Base-by-base conservation (phyloP, 2,797 vertebrate species). In the Falco biarmicus region DNA sequence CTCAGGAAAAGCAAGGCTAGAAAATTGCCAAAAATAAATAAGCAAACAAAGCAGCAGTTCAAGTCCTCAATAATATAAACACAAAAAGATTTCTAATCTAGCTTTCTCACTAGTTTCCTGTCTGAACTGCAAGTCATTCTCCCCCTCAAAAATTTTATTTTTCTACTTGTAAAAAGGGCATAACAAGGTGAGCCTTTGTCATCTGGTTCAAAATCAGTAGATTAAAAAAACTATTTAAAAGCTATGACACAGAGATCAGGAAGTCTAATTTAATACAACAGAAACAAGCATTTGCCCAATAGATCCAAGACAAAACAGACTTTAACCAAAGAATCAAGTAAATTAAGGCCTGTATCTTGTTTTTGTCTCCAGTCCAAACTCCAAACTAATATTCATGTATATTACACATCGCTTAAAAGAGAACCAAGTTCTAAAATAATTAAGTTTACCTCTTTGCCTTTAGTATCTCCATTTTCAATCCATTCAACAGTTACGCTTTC, bases 381-480 rank as follows among this genome's bases (percentile, higher is more conserved):
- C 13, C 26, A 74, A 74, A 68, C 17, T 53, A 87, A 87, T 29
- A 71, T 19, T 69, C 20, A 92, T 2, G 4, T 3, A 85, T 9
- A 34, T 13, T 25, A 54, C 17, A 66, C 4, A 24, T 66, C n/a
- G 92, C 24, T 80, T 17, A 20, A 50, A 54, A 32, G 3, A 81
- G 3, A 32, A 47, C 34, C 10, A 89, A 54, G 53, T 70, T 88
- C 50, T 54, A 94, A 71, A 51, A 53, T 28, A 92, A 56, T 51
- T 43, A 59, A 24, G 21, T 73, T 73, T 98, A 99, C 99, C 98
- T 99, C 99, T 98, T 99, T 99, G 83, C 99, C 99, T 98, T 99
- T 99, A 91, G 99, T 99, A 98, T 99, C 99, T 59, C 99, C 99
- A 96, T 99, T 99, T 98, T 99, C 99, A 93, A 99, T 99, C 99